Evolutionary conservation across 2,888 invertebrate species (phyloP), one percentile per base, ranked within the genome.

Genomic region (Drosophila colorata): DNA sequence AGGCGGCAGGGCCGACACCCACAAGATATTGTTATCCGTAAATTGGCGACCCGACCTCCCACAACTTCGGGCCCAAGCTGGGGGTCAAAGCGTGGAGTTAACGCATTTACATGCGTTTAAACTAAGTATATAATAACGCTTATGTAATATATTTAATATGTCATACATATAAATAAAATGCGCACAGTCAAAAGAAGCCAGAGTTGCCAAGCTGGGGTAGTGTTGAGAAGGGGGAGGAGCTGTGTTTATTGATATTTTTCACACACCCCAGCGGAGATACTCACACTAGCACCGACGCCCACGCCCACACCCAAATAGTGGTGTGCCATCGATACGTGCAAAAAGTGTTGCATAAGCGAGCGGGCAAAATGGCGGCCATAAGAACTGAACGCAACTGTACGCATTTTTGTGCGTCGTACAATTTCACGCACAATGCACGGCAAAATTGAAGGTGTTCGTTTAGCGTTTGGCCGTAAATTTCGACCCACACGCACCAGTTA

Each of bases 131-230:
- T 89, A 87, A 90, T 86, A 77, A 80, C 69, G 77, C 74, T 57
- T 86, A 90, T 90, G 74, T 76, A 88, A 87, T 79, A 87, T 90
- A 80, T 78, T 82, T 85, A 80, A 87, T 83, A 57, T 74, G 48
- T 65, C 35, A 47, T 65, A 67, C 60, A 69, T 80, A 58, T 88
- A 90, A 37, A 51, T 63, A 63, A 89, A 89, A 80, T 87, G 74
- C 70, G 86, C 77, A 73, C 69, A 68, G 67, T 71, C 66, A 51
- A 76, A 77, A 67, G 78, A 74, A 71, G 69, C 60, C 41, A 59
- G 37, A 18, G 33, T 23, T 44, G 35, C 38, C 35, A 31, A 33
- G 49, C 35, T 49, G 20, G 56, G 57, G 37, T 2, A 9, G 9
- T 28, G 13, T 4, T 33, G 13, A 9, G 28, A 28, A 28, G 33